Conservation (phyloP, 2,888 invertebrate genomes). For the Tetranychus truncatus region DNA sequence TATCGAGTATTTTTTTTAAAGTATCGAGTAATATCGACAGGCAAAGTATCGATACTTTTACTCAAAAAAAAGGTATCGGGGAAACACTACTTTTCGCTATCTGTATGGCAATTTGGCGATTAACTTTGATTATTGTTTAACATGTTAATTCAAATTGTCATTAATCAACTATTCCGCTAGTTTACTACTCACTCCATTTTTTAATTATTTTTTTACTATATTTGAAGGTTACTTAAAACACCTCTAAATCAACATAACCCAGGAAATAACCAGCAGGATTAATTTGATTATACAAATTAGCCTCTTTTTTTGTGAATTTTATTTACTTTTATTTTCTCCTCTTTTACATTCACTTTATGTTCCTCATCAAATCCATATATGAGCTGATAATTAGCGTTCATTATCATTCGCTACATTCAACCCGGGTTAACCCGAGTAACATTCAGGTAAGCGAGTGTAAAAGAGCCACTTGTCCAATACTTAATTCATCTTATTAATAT, state of each 20-base stretch:
- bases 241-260: background rate
- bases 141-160: too few relatives aligned
- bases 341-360: background rate
- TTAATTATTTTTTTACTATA: background rate
- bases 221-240: background rate
- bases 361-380: background rate
- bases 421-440: too few relatives aligned
- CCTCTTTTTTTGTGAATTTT: background rate
- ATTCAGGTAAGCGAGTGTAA: too few relatives aligned
- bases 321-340: background rate
- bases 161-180: background rate
- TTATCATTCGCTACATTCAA: too few relatives aligned
- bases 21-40: too few relatives aligned
- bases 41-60: too few relatives aligned
- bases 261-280: background rate
- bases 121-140: too few relatives aligned
- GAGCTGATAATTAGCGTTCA: too few relatives aligned
- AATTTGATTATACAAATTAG: background rate
- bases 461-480: background rate
- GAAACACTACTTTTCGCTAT: too few relatives aligned
- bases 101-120: too few relatives aligned
- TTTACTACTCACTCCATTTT: background rate
- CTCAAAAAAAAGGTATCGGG: too few relatives aligned
- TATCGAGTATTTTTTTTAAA: too few relatives aligned
- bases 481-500: background rate